A percentile compares a stretch with the other conserved stretches of the same genome.
These are phyloP conservation scores for Eristalinus aeneus DNA, from an alignment of 2,888 invertebrate genomes.

Conservation along the genomic window DNA sequence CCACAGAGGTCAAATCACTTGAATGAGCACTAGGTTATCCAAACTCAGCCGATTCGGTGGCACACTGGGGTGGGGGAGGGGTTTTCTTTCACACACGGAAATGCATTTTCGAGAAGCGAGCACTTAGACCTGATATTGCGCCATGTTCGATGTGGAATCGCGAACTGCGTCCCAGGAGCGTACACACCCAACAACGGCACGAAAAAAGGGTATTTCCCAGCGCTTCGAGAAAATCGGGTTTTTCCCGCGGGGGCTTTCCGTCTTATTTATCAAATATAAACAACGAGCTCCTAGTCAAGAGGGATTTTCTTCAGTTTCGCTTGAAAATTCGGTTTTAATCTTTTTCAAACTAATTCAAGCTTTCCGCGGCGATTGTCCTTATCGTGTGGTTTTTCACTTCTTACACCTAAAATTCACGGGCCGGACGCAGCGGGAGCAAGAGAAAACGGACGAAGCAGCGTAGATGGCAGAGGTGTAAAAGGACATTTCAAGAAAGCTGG, in stretches of 20 bases:
- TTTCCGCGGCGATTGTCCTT: conserved; percentile 48
- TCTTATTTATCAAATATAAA: conserved; percentile 63
- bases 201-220: conserved; percentile 33
- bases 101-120: background rate
- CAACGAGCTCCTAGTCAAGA: conserved; percentile 31
- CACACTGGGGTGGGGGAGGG: conserved; percentile 1
- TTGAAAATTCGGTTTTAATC: conserved; percentile 22
- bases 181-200: conserved; percentile 67
- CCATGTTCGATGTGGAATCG: conserved; percentile 50
- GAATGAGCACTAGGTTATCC: conserved; percentile 45
- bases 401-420: too few relatives aligned
- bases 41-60: conserved; percentile 14
- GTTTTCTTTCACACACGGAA: background rate
- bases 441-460: background rate
- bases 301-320: background rate
- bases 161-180: conserved; percentile 52
- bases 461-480: conserved; percentile 3
- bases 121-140: conserved; percentile 13
- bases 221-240: background rate
- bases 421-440: background rate
- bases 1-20: conserved; percentile 60
- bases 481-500: conserved; percentile 42
- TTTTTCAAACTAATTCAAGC: conserved; percentile 41
- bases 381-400: background rate
- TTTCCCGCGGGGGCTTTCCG: background rate